Conservation (phyloP, 2,888 invertebrate genomes). For the Acronicta aceris region DNA sequence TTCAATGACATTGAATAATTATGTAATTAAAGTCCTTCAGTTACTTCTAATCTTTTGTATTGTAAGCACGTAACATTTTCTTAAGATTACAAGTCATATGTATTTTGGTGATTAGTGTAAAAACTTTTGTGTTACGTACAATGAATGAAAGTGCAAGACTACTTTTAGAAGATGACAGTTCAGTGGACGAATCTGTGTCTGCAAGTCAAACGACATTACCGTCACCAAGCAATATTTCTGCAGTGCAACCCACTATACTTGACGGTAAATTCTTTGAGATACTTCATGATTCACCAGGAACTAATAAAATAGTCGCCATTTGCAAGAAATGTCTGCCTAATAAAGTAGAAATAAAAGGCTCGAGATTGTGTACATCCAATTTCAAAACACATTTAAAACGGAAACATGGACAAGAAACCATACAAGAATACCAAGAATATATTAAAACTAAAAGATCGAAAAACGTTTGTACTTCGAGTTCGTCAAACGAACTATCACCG, state of each 20-base stretch:
- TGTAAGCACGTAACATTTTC: slow-evolving; percentile 14
- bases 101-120: slow-evolving; percentile 20
- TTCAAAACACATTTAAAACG: slow-evolving; percentile 32
- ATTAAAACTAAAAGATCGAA: slow-evolving; percentile 25
- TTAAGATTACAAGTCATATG: slow-evolving; percentile 12
- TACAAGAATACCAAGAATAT: slow-evolving; percentile 21
- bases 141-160: slow-evolving; percentile 18
- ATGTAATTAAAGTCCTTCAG: too few species aligned
- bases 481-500: slow-evolving; percentile 8
- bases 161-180: slow-evolving; percentile 19
- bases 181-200: slow-evolving; percentile 19
- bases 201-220: slow-evolving; percentile 12
- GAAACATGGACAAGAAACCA: slow-evolving; percentile 20
- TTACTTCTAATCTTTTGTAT: too few species aligned
- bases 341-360: slow-evolving; percentile 26
- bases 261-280: slow-evolving; percentile 29
- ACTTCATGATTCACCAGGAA: slow-evolving; percentile 16
- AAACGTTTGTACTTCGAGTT: slow-evolving; percentile 20
- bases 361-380: slow-evolving; percentile 24
- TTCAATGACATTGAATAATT: too few species aligned
- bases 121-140: slow-evolving; percentile 11
- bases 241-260: slow-evolving; percentile 21
- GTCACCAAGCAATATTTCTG: slow-evolving; percentile 23
- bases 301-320: slow-evolving; percentile 24
- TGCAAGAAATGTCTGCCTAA: slow-evolving; percentile 33